These are phyloP conservation scores for Agonopterix heracliana DNA, from an alignment of 2,888 invertebrate genomes.

Conservation along the genomic window DNA sequence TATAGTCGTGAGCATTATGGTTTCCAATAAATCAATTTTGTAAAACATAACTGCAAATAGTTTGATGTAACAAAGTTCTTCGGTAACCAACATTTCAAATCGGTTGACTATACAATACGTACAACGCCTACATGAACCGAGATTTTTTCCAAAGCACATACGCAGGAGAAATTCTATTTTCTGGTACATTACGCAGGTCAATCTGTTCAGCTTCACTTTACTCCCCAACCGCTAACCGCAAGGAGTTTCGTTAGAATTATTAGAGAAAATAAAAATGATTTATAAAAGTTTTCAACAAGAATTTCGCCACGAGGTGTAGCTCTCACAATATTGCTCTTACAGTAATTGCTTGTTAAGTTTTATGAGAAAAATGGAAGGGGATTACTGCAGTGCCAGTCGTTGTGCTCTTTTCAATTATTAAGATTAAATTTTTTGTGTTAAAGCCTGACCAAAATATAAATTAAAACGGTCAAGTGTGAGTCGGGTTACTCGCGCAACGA, in stretches of 20 bases:
- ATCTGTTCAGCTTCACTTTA: slow-evolving; percentile 20
- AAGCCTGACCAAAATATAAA: no score
- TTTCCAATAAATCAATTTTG: no score
- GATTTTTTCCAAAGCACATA: slow-evolving; percentile 16
- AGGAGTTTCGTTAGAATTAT: slow-evolving; percentile 6
- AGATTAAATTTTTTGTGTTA: not conserved
- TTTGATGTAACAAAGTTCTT: no score
- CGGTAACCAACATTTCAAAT: no score
- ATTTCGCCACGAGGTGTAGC: not conserved
- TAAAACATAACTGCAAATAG: no score
- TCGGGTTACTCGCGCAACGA: no score
- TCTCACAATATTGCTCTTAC: slow-evolving; percentile 3
- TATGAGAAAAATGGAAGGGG: not conserved
- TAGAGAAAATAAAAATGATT: slow-evolving; percentile 9
- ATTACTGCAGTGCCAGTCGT: not conserved
- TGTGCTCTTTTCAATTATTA: slow-evolving; percentile 12
- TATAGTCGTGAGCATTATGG: no score
- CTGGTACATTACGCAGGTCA: slow-evolving; percentile 59
- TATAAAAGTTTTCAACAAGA: slow-evolving; percentile 5
- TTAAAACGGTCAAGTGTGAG: no score
- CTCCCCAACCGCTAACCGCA: no score
- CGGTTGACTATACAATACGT: no score
- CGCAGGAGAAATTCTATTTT: slow-evolving; percentile 58
- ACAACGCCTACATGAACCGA: no score
- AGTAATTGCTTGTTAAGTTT: not conserved